Base-by-base conservation (phyloP, 2,113 vertebrate species). In the Terrapene triunguis region DNA sequence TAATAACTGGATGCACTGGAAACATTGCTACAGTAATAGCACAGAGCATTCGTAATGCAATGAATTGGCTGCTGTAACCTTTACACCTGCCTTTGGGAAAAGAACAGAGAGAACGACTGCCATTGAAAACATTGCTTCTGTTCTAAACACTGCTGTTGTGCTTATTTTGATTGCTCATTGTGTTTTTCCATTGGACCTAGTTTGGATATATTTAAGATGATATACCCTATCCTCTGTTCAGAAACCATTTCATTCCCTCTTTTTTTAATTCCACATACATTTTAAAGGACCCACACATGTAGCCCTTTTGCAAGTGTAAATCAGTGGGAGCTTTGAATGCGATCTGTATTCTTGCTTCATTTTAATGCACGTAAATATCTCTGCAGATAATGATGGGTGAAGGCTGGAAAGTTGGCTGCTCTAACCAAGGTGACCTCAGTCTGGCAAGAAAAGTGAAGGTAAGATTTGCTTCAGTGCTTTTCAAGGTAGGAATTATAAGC, bases 371-470 rank as follows among this genome's bases (percentile, higher is more conserved):
- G 0, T 55, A 82, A 88, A 3, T 84, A 21, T 92, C 57, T 95
- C 24, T 94, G 21, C 93, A 98, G 98, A 86, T 95, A 81, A 54
- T 51, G 57, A 65, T 96, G 51, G 96, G 87, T 76, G 96, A 97
- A 94, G 96, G 95, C 59, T 95, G 95, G 55, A 97, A 74, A 93
- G 96, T 92, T 94, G 95, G 93, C 92, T 96, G 81, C 88, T 97
- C 57, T 95, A 86, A 94, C 90, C 88, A 91, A 96, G 95, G 95
- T 91, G 87, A 94, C 93, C 82, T 95, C 88, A 81, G 44, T 89
- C 48, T 92, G 69, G 96, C 94, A 82, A 94, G 95, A 94, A 96
- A 85, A 94, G 83, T 94, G 25, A 97, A 99, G 98, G 98, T 98
- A 96, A 95, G 91, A 7, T 81, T 83, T 89, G 47, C 32, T 90